Evolutionary conservation across 2,888 invertebrate genomes (phyloP), one percentile per base, ranked within the genome.

Genomic region (Branchipolynoe longqiensis): DNA sequence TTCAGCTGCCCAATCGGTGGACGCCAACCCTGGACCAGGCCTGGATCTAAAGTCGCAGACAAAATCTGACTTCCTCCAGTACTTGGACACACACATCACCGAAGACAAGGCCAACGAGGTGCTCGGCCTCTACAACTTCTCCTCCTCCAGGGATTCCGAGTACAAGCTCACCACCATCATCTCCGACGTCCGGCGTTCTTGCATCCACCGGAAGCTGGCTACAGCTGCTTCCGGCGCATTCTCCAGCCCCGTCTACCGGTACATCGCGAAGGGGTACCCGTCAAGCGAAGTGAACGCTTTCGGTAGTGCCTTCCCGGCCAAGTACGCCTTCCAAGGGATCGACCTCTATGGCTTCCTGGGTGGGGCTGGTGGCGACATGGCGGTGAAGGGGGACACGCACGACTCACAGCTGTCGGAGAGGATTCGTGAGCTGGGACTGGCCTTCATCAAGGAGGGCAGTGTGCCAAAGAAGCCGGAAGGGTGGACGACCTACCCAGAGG

Each of bases 1-100:
- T 58, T 33, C 82, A 8, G 82, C 82, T 58, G 82, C 82, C 18
- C 82, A 82, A n/a, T 56, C 56, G 3, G 56, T 82, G 25, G 82
- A 82, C 28, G n/a, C 12, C 6, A 28, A 82, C 59, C 82, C 58
- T 1, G 18, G 1, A 4, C 58, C 38, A 28, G 58, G 58, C 38
- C 12, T 33, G 33, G 82, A 12, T 36, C 28, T 82, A 1, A 82
- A 58, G 36, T 33, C 58, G 3, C 12, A 14, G 82, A 54, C 48
- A 31, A 28, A 14, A 4, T 41, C 28, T 0, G 54, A 78, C 3
- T 54, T 12, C 58, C 28, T 33, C 31, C n/a, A 82, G 2, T 58
- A 82, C 56, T 18, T 58, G 6, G 58, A 56, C 38, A 14, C 4
- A 2, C 82, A 82, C 38, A 58, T 82, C 58, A 58, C 6, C 36